Evolutionary conservation across 2,888 invertebrate genomes (phyloP), one percentile per base, ranked within the genome.

Genomic region (Bombylius major): DNA sequence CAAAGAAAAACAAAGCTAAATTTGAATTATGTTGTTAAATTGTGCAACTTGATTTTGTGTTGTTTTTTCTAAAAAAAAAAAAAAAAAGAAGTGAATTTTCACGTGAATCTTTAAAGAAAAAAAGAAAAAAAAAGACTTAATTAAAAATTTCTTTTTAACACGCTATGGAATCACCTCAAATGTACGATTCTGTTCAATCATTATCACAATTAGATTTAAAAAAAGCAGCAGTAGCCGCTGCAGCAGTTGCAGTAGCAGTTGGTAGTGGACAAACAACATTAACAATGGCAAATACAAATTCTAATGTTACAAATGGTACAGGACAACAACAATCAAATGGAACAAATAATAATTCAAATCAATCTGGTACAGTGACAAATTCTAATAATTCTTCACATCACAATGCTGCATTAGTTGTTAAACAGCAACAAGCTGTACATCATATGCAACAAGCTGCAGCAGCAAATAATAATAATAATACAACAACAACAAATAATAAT

Each of bases 91-190:
- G 54, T 55, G 44, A 55, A 49, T 34, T 33, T 12, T 12, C n/a
- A 6, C n/a, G 49, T 33, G 32, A 50, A 34, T 50, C n/a, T 53
- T 56, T 32, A 51, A 51, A 50, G 31, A 52, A 42, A 61, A 52
- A 56, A 54, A 53, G 49, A 53, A 45, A 50, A 47, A 53, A 42
- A 54, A n/a, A n/a, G n/a, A 12, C 14, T 23, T 51, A 12, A 42
- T 5, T 9, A 33, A 49, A 47, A 53, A 13, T 31, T 33, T 9
- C 32, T 48, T 4, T 14, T 48, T 5, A 48, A 5, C 47, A 72
- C 64, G 71, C 70, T 67, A 75, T 75, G 75, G 75, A 75, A 67
- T 73, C 75, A 64, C 75, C 75, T 59, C 75, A 75, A 67, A 75
- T 75, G 75, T 75, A 75, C 68, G 75, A 75, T 62, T 71, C 71